Evolutionary conservation across 2,797 vertebrate genomes (phyloP).

Genomic region (Typhlichthys eigenmanni): DNA sequence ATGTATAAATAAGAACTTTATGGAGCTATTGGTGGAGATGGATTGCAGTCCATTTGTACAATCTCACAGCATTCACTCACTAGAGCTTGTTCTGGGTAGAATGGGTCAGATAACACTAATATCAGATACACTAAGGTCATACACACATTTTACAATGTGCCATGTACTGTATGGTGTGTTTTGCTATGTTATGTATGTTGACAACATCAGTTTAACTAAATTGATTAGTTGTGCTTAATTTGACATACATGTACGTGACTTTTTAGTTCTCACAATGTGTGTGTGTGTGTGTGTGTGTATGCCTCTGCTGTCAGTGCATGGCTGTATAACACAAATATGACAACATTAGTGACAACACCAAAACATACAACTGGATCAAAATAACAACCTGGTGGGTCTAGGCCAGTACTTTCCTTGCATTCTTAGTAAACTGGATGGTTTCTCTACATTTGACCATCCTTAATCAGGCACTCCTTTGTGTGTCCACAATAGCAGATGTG

Average conservation of each 20-base stretch:
- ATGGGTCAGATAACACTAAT: neutral
- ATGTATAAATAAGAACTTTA: neutral
- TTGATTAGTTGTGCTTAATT: neutral
- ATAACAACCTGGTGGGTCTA: neutral
- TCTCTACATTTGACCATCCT: constrained; percentile 10
- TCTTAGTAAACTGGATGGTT: neutral
- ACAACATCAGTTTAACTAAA: too few relatives aligned
- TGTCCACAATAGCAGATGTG: too few relatives aligned
- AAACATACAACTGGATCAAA: neutral
- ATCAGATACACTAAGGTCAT: neutral
- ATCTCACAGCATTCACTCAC: too few relatives aligned
- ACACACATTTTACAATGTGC: neutral
- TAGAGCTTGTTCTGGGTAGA: too few relatives aligned
- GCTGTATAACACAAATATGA: neutral
- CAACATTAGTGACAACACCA: too few relatives aligned
- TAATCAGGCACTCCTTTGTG: too few relatives aligned
- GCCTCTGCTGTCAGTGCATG: constrained; percentile 1
- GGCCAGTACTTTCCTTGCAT: neutral
- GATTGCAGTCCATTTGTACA: too few relatives aligned
- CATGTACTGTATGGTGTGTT: neutral
- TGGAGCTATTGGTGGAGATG: neutral
- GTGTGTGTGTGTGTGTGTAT: neutral
- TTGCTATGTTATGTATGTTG: neutral
- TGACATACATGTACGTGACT: neutral
- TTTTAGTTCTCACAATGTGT: neutral